These are phyloP conservation scores for Lasioglossum vierecki DNA, from an alignment of 2,888 invertebrate genomes.

Conservation along the genomic window DNA sequence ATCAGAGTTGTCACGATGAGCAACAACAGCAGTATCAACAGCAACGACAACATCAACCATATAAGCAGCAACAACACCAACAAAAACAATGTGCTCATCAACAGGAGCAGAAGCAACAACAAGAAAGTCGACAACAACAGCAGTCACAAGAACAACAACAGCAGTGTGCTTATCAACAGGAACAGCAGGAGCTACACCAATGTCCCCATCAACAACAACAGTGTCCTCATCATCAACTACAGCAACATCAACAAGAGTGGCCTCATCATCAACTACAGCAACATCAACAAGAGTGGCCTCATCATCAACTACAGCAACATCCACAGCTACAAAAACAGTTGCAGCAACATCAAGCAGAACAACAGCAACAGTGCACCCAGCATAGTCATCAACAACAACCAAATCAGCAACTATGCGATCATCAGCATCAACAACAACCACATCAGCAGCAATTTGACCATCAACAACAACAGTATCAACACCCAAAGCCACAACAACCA, in stretches of 20 bases:
- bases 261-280: neutral
- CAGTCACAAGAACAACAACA: neutral
- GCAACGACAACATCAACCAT: neutral
- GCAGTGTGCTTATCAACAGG: neutral
- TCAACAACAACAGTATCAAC: neutral
- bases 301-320: neutral
- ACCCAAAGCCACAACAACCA: no score
- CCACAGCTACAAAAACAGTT: neutral
- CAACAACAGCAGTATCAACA: neutral
- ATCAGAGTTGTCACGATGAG: neutral
- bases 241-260: neutral
- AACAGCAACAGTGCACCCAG: neutral
- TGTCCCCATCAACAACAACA: neutral
- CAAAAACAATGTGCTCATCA: neutral
- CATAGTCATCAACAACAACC: neutral
- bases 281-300: neutral
- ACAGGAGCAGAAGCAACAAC: neutral
- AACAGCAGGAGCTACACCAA: no score
- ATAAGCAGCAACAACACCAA: neutral
- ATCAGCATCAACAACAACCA: neutral
- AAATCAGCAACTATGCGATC: neutral
- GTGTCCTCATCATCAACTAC: neutral
- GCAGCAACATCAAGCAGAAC: neutral
- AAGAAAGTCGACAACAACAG: neutral
- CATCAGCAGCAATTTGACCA: neutral